Percentiles rank a stretch among this genome's conserved stretches.
phyloP scores from a whole-genome alignment of 2,113 vertebrate genomes.

The Tachuris rubrigastra region DNA sequence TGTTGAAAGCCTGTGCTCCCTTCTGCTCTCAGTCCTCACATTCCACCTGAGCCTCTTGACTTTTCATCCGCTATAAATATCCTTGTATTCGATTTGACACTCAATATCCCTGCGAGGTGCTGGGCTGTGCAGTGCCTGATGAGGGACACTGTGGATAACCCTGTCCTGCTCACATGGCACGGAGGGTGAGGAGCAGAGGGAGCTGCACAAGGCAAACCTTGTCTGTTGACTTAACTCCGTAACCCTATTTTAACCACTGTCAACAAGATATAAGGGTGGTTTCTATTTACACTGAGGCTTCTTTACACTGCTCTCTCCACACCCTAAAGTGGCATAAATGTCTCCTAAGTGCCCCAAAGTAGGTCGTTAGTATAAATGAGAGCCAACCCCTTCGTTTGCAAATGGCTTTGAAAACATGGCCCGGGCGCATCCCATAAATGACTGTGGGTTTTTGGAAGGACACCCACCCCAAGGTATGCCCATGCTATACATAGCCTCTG shows the following conservation, averaged over 20 bases:
- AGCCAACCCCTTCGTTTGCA: neutral
- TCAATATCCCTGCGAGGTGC: neutral
- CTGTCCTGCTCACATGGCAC: neutral
- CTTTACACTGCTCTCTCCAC: slow-evolving; percentile 5
- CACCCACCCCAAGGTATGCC: neutral
- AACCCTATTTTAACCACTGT: slow-evolving; percentile 57
- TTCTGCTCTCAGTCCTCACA: neutral
- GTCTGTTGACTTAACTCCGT: neutral
- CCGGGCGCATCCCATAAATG: slow-evolving; percentile 7
- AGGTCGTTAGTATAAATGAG: slow-evolving; percentile 4
- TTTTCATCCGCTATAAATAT: neutral
- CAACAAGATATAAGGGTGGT: slow-evolving; percentile 55
- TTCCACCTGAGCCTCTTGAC: neutral
- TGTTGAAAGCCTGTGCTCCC: neutral
- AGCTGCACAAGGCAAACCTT: slow-evolving; percentile 16
- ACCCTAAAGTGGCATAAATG: slow-evolving; percentile 58
- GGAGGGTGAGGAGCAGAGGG: neutral
- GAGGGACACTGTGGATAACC: neutral
- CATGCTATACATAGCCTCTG: neutral
- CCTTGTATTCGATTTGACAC: neutral
- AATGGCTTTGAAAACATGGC: neutral
- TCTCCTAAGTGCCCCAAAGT: slow-evolving; percentile 54
- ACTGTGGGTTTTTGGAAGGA: slow-evolving; percentile 1
- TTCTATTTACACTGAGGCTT: slow-evolving; percentile 38
- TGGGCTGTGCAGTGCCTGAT: accelerated